These are phyloP conservation scores for Rhodeus uyekii DNA, from an alignment of 2,797 vertebrate species.

Conservation along the genomic window DNA sequence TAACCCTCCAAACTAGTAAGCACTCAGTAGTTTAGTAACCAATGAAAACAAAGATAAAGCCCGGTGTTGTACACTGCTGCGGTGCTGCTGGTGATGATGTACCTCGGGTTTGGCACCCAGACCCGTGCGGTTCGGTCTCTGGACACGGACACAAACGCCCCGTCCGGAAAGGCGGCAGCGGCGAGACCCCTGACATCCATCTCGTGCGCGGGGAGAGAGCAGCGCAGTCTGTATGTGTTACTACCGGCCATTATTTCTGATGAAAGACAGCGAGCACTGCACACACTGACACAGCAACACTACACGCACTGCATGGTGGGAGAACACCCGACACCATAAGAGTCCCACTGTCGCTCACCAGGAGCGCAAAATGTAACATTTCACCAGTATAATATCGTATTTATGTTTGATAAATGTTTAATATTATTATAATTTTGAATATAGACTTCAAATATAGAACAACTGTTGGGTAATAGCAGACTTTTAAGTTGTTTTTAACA, in stretches of 20 bases:
- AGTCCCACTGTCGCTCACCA: not conserved
- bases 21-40: not conserved
- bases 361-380: not conserved
- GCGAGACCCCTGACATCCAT: slow-evolving; percentile 91
- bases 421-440: not conserved
- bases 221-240: slow-evolving; percentile 85
- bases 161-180: slow-evolving; percentile 77
- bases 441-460: not conserved
- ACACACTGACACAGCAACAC: slow-evolving; percentile 55
- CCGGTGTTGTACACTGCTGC: not conserved
- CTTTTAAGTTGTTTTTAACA: slow-evolving; percentile 76
- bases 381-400: not conserved
- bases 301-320: slow-evolving; percentile 29
- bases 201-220: slow-evolving; percentile 88
- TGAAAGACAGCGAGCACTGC: slow-evolving; percentile 30
- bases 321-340: slow-evolving; percentile 31
- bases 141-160: slow-evolving; percentile 92
- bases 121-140: slow-evolving; percentile 92
- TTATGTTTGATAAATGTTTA: not conserved
- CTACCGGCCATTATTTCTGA: slow-evolving; percentile 71
- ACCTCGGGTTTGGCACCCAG: slow-evolving; percentile 91
- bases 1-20: not conserved
- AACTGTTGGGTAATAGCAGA: not conserved
- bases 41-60: not conserved
- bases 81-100: slow-evolving; percentile 12